Conservation (phyloP, 2,113 vertebrate genomes). For the Nannospalax galili region DNA sequence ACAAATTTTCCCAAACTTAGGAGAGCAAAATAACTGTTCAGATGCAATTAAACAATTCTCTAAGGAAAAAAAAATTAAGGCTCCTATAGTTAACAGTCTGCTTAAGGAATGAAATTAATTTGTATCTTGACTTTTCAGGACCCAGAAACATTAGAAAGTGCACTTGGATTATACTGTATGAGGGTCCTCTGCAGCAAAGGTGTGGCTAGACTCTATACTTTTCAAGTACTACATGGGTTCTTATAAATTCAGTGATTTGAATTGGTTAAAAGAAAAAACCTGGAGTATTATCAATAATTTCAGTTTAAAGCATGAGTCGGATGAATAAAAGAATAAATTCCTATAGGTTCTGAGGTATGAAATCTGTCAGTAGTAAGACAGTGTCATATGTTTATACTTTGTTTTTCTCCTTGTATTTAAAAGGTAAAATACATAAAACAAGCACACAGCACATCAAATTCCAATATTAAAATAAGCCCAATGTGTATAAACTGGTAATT, state of each 20-base stretch:
- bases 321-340: slow-evolving; percentile 43
- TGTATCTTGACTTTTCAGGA: slow-evolving; percentile 62
- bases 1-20: slow-evolving; percentile 47
- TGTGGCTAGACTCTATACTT: neutral
- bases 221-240: slow-evolving; percentile 66
- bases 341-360: slow-evolving; percentile 69
- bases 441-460: slow-evolving; percentile 74
- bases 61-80: slow-evolving; percentile 44
- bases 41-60: slow-evolving; percentile 21
- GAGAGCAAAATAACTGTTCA: slow-evolving; percentile 47
- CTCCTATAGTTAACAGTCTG: slow-evolving; percentile 69
- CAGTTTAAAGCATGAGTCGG: neutral
- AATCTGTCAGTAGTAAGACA: slow-evolving; percentile 83
- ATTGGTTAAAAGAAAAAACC: slow-evolving; percentile 34
- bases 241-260: slow-evolving; percentile 58
- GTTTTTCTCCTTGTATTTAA: slow-evolving; percentile 56
- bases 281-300: slow-evolving; percentile 43
- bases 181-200: slow-evolving; percentile 52
- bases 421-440: slow-evolving; percentile 71
- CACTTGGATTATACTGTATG: slow-evolving; percentile 54
- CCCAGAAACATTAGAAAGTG: slow-evolving; percentile 74
- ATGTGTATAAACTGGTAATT: slow-evolving; percentile 80
- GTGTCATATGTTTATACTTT: slow-evolving; percentile 43
- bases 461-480: slow-evolving; percentile 77
- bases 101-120: slow-evolving; percentile 35